Conservation (phyloP, 2,797 vertebrate species). For the Catostomus latipinnis region DNA sequence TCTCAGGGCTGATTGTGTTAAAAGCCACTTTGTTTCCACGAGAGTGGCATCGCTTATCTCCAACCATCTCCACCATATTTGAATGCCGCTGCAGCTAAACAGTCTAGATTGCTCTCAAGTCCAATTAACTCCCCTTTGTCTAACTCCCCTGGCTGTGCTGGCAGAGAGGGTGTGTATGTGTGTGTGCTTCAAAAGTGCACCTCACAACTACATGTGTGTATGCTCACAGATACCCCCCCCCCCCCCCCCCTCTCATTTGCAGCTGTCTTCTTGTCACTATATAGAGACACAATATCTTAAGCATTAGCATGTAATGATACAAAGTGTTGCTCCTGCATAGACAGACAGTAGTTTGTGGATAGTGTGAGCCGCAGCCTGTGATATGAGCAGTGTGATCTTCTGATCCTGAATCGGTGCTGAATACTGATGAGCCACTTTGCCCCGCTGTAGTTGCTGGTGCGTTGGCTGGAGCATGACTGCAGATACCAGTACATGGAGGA, state of each 20-base stretch:
- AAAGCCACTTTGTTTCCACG: slow-evolving; percentile 68
- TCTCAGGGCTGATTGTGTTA: slow-evolving; percentile 55
- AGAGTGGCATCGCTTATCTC: slow-evolving; percentile 72
- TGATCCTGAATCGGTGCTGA: slow-evolving; percentile 62
- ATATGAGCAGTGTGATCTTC: slow-evolving; percentile 52
- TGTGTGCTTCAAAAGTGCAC: slow-evolving; percentile 28
- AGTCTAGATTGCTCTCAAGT: slow-evolving; percentile 76
- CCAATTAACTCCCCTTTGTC: slow-evolving; percentile 75
- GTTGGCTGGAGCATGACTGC: slow-evolving; percentile 93
- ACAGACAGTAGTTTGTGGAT: slow-evolving; percentile 46
- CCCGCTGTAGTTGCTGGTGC: slow-evolving; percentile 85
- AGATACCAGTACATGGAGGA: slow-evolving; percentile 91
- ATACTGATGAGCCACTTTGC: slow-evolving; percentile 60
- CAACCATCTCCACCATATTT: slow-evolving; percentile 71
- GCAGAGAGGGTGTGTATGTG: slow-evolving; percentile 61
- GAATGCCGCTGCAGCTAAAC: slow-evolving; percentile 69
- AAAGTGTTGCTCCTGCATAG: slow-evolving; percentile 21
- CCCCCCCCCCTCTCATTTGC: slow-evolving; percentile 26
- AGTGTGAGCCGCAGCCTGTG: slow-evolving; percentile 39
- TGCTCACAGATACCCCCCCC: slow-evolving; percentile 21
- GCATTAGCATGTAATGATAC: slow-evolving; percentile 47
- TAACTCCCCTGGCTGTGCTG: slow-evolving; percentile 37
- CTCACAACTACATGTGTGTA: slow-evolving; percentile 52
- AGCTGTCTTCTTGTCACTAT: slow-evolving; percentile 42
- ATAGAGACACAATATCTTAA: slow-evolving; percentile 46